Evolutionary conservation across 2,888 invertebrate genomes (phyloP).

Genomic region (Rhingia rostrata): DNA sequence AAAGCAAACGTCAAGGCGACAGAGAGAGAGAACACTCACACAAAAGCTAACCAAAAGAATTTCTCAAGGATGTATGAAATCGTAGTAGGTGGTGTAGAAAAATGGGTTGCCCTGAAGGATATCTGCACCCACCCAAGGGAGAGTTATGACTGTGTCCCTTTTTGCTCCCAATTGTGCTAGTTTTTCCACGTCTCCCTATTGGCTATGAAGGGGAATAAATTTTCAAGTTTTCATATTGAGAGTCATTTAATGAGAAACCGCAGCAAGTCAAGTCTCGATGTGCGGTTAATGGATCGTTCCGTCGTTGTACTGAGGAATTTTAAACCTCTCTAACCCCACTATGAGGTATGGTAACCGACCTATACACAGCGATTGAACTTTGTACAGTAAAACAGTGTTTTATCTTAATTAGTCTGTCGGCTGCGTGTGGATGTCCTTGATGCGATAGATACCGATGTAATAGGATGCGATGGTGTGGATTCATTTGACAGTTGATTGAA

Average conservation of each 20-base stretch:
- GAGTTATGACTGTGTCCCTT: conserved; percentile 34
- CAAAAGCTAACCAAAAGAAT: conserved; percentile 67
- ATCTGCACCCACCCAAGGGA: neutral
- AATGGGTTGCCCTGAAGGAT: neutral
- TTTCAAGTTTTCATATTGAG: conserved; percentile 65
- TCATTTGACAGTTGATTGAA: conserved; percentile 67
- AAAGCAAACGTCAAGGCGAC: conserved; percentile 49
- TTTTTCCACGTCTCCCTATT: conserved; percentile 9
- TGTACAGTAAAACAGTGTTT: conserved; percentile 50
- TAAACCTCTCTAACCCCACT: conserved; percentile 31
- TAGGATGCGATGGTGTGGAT: conserved; percentile 25
- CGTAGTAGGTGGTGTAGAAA: conserved; percentile 3
- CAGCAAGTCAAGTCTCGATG: conserved; percentile 46
- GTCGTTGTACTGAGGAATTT: conserved; percentile 18
- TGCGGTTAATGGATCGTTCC: conserved; percentile 29
- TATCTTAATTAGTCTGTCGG: conserved; percentile 58
- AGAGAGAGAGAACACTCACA: conserved; percentile 48
- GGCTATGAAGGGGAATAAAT: conserved; percentile 67
- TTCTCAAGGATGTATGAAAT: conserved; percentile 39
- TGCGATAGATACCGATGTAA: neutral
- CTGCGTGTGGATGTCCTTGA: conserved; percentile 25
- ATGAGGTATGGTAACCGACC: neutral
- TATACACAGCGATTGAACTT: conserved; percentile 38
- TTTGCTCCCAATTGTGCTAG: conserved; percentile 4
- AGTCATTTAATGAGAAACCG: conserved; percentile 61